Percentiles rank a stretch among this genome's conserved stretches.
Evolutionary conservation across 2,888 invertebrate species (phyloP).

Genomic region (Actias luna): DNA sequence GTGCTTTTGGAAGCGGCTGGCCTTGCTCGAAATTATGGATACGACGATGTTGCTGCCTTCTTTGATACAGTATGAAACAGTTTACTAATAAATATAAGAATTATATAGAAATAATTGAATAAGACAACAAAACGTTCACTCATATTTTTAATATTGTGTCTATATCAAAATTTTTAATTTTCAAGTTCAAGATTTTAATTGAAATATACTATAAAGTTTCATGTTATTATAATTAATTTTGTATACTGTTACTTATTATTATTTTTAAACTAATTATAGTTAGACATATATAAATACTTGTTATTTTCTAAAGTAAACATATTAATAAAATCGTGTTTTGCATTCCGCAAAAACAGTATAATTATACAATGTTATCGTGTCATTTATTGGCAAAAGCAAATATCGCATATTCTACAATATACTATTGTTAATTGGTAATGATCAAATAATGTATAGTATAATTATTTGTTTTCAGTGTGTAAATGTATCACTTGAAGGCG

Average conservation of each 20-base stretch:
- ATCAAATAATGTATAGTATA: constrained; percentile 9
- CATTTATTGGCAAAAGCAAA: neutral
- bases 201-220: too few species aligned
- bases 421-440: neutral
- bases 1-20: constrained; percentile 56
- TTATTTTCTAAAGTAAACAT: too few species aligned
- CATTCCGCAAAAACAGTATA: neutral
- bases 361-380: too few species aligned
- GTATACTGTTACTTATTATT: too few species aligned
- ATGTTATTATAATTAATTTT: too few species aligned
- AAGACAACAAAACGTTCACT: too few species aligned
- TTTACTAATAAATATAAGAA: constrained; percentile 8
- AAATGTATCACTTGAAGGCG: constrained; percentile 65
- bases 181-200: too few species aligned
- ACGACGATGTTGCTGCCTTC: constrained; percentile 58
- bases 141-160: too few species aligned
- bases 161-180: too few species aligned
- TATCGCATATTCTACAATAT: neutral
- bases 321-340: neutral
- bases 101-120: neutral
- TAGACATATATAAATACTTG: too few species aligned
- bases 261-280: too few species aligned
- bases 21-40: constrained; percentile 48
- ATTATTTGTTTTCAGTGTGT: constrained; percentile 53
- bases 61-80: constrained; percentile 58